These are phyloP conservation scores for Eulacestoma nigropectus DNA, from an alignment of 2,113 vertebrate genomes.

Conservation along the genomic window DNA sequence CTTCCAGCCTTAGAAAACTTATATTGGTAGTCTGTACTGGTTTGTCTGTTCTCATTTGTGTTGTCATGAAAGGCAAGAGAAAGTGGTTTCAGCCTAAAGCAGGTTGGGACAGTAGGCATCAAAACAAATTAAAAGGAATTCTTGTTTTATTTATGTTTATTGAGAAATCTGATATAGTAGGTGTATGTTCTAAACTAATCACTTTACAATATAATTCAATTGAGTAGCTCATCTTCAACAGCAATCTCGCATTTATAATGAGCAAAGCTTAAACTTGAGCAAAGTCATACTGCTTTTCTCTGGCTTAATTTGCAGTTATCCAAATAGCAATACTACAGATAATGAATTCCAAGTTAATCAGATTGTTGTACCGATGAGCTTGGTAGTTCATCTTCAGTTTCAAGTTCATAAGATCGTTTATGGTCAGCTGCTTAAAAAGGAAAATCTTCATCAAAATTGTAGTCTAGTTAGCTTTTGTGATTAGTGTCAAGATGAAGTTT, in stretches of 20 bases:
- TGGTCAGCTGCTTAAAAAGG: neutral
- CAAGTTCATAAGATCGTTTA: neutral
- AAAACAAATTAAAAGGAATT: neutral
- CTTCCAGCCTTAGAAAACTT: neutral
- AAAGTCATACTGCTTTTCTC: conserved; percentile 28
- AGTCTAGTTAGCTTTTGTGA: neutral
- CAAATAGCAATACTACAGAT: conserved; percentile 9
- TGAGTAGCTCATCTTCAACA: conserved; percentile 12
- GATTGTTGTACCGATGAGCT: conserved; percentile 1
- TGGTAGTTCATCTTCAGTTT: conserved; percentile 35
- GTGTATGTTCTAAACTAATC: neutral
- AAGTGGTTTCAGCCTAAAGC: neutral
- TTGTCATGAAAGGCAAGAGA: neutral
- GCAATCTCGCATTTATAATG: neutral
- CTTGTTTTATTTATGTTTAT: neutral
- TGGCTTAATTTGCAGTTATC: conserved; percentile 39
- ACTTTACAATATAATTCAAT: neutral
- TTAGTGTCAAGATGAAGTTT: neutral
- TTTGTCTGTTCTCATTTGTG: neutral
- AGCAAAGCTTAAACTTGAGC: conserved; percentile 18
- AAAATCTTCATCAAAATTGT: neutral
- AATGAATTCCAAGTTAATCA: conserved; percentile 62
- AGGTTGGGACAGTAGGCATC: neutral
- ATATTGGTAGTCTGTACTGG: neutral
- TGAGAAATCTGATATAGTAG: neutral